Conservation (phyloP, 2,888 invertebrate genomes). For the Trachelus troglodyta region DNA sequence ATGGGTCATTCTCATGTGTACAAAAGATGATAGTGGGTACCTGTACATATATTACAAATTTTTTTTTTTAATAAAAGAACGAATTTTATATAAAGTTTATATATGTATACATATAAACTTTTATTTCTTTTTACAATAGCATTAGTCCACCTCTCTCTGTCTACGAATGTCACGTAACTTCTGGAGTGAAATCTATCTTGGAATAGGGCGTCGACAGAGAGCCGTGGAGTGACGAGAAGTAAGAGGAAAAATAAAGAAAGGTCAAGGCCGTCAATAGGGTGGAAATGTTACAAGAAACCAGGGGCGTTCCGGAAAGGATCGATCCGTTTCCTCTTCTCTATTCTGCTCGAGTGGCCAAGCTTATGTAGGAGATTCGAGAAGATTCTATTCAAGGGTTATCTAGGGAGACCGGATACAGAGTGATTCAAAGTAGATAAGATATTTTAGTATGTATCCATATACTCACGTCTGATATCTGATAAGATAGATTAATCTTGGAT, state of each 20-base stretch:
- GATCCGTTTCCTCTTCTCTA: slow-evolving; percentile 30
- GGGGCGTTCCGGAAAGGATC: slow-evolving; percentile 36
- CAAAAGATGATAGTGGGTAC: background rate
- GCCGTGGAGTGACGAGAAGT: background rate
- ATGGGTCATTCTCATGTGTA: background rate
- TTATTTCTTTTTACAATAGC: slow-evolving; percentile 15
- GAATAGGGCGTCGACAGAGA: background rate
- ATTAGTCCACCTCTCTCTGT: background rate
- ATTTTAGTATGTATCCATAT: too few species aligned
- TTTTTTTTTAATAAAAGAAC: background rate
- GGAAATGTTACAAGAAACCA: slow-evolving; percentile 23
- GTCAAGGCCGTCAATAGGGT: slow-evolving; percentile 29
- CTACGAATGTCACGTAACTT: background rate
- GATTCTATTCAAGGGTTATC: background rate
- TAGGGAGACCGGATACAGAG: background rate
- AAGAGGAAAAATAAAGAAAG: background rate
- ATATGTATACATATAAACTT: background rate
- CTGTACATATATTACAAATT: background rate
- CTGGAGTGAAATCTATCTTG: background rate
- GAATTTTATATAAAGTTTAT: too few species aligned
- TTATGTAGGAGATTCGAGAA: background rate
- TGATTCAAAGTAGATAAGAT: background rate
- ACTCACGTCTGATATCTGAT: background rate
- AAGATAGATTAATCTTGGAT: background rate
- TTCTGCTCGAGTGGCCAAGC: background rate